Percentiles rank a stretch among this genome's conserved stretches.
Conservation (phyloP, 2,888 invertebrate genomes). For the Liopterus haemorrhoidalis region DNA sequence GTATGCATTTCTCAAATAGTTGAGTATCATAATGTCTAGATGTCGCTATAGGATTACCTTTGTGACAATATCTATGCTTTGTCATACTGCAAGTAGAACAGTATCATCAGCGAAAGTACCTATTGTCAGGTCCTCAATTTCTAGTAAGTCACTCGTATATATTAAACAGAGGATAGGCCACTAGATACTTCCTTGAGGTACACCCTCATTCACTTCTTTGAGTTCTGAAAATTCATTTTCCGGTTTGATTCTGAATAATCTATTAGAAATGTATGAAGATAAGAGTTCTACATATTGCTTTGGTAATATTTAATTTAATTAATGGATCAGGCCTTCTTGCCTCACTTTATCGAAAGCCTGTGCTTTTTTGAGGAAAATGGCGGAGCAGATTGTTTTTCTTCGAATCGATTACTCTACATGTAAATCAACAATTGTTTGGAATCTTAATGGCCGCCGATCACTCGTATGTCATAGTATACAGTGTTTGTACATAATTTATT, state of each 20-base stretch:
- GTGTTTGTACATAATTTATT: no score
- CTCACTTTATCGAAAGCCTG: constrained; percentile 31
- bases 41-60: no score
- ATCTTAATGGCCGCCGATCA: no score
- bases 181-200: constrained; percentile 1
- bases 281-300: constrained; percentile 20
- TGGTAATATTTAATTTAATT: constrained; percentile 20
- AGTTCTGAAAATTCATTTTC: constrained; percentile 7
- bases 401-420: constrained; percentile 22
- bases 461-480: no score
- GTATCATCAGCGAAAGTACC: constrained; percentile 30
- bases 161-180: constrained; percentile 21
- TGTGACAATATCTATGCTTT: no score
- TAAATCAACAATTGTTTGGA: no score
- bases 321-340: constrained; percentile 26
- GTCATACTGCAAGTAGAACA: constrained; percentile 16
- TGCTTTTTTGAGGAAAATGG: constrained; percentile 23
- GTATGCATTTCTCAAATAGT: no score
- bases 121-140: constrained; percentile 9
- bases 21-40: no score
- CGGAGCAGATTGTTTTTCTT: constrained; percentile 22
- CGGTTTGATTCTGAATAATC: constrained; percentile 18
- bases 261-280: constrained; percentile 20
- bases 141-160: constrained; percentile 26
- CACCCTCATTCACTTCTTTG: constrained; percentile 11